A percentile compares a stretch with the other conserved stretches of the same genome.
Conservation (phyloP, 2,113 vertebrate species). For the Paracanthobrama guichenoti region DNA sequence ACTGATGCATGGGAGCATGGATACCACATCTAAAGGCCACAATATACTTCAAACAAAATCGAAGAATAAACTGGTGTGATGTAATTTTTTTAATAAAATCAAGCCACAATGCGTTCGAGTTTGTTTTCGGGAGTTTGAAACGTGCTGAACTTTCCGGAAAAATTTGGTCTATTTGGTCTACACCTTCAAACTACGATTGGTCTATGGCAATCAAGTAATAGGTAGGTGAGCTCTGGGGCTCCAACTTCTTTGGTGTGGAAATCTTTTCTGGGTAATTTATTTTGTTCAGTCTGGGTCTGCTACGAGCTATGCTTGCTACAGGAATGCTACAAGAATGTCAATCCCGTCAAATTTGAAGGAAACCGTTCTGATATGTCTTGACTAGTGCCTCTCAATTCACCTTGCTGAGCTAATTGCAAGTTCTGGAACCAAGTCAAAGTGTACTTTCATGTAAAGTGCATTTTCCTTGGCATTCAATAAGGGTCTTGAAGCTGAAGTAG, state of each 20-base stretch:
- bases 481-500: constrained; percentile 47
- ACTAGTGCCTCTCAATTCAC: constrained; percentile 28
- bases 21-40: background rate
- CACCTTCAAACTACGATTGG: background rate
- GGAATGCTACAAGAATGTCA: constrained; percentile 59
- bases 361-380: constrained; percentile 62
- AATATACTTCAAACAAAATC: too few species aligned
- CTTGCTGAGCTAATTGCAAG: constrained; percentile 1
- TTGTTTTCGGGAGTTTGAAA: background rate
- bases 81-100: background rate
- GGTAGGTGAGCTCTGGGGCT: background rate
- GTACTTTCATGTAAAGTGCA: constrained; percentile 24
- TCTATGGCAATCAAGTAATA: background rate
- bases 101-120: background rate
- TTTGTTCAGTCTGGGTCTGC: too few species aligned
- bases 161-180: background rate
- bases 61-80: background rate
- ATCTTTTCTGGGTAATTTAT: too few species aligned
- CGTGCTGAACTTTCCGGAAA: background rate
- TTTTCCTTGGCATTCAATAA: constrained; percentile 46
- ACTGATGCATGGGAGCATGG: background rate
- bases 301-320: too few species aligned
- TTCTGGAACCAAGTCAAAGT: constrained; percentile 39
- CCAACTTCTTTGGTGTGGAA: background rate
- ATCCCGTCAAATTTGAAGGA: constrained; percentile 42